Conservation (phyloP, 2,888 invertebrate species). For the Chorisops tibialis region DNA sequence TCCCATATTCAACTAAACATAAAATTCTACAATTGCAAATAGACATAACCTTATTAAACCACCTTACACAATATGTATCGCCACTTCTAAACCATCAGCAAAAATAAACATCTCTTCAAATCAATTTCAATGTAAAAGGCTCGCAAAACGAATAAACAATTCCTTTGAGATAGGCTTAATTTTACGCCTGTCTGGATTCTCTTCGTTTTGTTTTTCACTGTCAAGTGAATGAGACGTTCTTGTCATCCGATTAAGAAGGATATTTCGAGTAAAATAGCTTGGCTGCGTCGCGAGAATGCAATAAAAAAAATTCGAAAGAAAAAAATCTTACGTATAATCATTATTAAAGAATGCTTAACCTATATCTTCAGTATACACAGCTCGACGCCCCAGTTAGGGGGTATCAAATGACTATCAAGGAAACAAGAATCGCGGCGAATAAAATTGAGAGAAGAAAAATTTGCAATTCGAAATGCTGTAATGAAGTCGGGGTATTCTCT, state of each 20-base stretch:
- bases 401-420: conserved; percentile 3
- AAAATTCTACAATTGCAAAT: no score
- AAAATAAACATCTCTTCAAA: conserved; percentile 6
- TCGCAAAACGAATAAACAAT: background rate
- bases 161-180: conserved; percentile 21
- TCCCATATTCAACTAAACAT: no score
- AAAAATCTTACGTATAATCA: background rate
- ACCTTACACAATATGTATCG: no score
- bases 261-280: conserved; percentile 3
- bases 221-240: background rate
- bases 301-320: no score
- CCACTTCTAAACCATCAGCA: no score
- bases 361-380: background rate
- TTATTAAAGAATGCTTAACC: conserved; percentile 12
- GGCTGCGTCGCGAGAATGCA: background rate
- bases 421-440: background rate
- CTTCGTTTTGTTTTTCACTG: conserved; percentile 12
- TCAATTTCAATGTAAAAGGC: conserved; percentile 4
- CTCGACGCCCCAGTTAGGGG: conserved; percentile 6
- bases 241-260: conserved; percentile 3
- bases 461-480: conserved; percentile 18
- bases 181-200: conserved; percentile 22
- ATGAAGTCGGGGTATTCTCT: background rate
- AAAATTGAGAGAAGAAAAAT: conserved; percentile 4
- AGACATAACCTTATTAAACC: no score